These are phyloP conservation scores for Dryas iulia DNA, from an alignment of 1,140 invertebrate species.

Conservation along the genomic window DNA sequence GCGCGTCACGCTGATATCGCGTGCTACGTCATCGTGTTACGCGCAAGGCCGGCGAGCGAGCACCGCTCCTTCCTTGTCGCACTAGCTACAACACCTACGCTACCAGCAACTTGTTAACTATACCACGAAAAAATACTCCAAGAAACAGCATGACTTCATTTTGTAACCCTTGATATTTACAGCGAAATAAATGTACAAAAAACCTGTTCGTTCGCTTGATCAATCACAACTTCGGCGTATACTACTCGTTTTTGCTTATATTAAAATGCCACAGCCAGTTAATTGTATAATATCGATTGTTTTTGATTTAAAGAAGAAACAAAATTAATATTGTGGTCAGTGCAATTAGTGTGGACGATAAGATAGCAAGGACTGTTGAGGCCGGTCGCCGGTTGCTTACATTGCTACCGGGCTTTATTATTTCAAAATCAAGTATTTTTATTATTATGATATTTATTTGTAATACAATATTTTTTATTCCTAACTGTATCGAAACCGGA, in stretches of 20 bases:
- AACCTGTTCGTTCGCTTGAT: slow-evolving; percentile 31
- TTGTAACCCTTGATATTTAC: slow-evolving; percentile 23
- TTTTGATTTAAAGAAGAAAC: slow-evolving; percentile 30
- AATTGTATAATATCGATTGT: slow-evolving; percentile 31
- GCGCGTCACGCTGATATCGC: slow-evolving; percentile 54
- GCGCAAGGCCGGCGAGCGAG: slow-evolving; percentile 56
- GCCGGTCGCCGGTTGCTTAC: neutral
- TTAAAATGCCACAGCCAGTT: slow-evolving; percentile 31
- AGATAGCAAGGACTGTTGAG: slow-evolving; percentile 21
- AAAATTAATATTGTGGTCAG: slow-evolving; percentile 37
- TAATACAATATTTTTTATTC: neutral
- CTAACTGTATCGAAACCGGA: no score
- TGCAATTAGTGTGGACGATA: slow-evolving; percentile 39
- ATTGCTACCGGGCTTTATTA: neutral
- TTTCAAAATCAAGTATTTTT: neutral
- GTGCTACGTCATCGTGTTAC: slow-evolving; percentile 54
- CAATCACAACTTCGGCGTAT: slow-evolving; percentile 17
- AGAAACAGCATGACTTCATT: slow-evolving; percentile 6
- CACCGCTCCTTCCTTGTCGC: slow-evolving; percentile 42
- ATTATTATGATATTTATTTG: neutral
- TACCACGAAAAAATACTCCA: neutral
- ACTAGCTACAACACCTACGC: slow-evolving; percentile 14
- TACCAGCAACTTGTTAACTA: neutral
- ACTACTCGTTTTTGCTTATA: slow-evolving; percentile 31
- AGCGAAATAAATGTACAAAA: slow-evolving; percentile 18